Evolutionary conservation across 2,797 vertebrate species (phyloP), one percentile per base, ranked within the genome.

Genomic region (Podargus strigoides): DNA sequence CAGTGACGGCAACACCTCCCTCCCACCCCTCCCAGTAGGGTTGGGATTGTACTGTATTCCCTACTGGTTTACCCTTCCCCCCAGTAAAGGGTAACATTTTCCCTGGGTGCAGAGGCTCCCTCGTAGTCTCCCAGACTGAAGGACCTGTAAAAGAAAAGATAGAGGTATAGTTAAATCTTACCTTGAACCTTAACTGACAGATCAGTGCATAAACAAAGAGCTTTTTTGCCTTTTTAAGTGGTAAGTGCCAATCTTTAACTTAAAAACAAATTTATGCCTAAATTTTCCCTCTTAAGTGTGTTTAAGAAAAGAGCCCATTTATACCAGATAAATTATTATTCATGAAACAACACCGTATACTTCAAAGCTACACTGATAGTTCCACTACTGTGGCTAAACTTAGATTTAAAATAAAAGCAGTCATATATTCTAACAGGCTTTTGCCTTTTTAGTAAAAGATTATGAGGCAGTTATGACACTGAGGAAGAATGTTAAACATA

Each of bases 101-200:
- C 98, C 99, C 98, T 99, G 99, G 99, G 98, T 98, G 98, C 98
- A 98, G 98, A 99, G 98, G 98, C 98, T 99, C 98, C 98, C 98
- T 97, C 96, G 97, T 97, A 97, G 97, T 98, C 98, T 98, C 98
- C 98, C 98, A 97, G 98, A 98, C 98, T 97, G 98, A 98, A 98
- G 98, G 97, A 99, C 98, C 99, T 99, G 87, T 44, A 95, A 96
- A 95, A 7, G 8, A 82, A 82, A 75, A 94, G 44, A 86, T 32
- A 92, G 6, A 20, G 8, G 12, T 28, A 19, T n/a, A 66, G 6
- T 69, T 84, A 89, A 37, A 69, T 49, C 50, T 44, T 39, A 81
- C 36, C 28, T 67, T 67, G 22, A 78, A 78, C 62, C 26, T 56
- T 84, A 62, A 74, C 37, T 72, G n/a, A 67, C 52, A 56, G 37